These are phyloP conservation scores for Apis florea DNA, from an alignment of 1,140 invertebrate genomes.

Conservation along the genomic window DNA sequence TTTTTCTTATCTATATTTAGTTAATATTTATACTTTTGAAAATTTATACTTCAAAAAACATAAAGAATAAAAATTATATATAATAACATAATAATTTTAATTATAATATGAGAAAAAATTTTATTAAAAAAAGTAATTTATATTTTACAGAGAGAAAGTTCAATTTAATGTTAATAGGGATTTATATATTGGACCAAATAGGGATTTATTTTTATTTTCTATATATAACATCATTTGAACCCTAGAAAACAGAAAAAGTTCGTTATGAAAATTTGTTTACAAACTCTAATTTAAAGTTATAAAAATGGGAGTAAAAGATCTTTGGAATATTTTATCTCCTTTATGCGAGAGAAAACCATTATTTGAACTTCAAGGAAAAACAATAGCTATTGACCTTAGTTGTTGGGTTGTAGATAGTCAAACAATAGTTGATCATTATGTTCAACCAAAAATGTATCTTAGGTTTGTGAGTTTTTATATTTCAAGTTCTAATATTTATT, in stretches of 20 bases:
- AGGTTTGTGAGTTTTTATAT: constrained; percentile 80
- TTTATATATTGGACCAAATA: no score
- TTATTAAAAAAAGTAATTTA: no score
- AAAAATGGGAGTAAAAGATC: constrained; percentile 89
- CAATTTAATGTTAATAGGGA: no score
- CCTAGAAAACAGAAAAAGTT: neutral
- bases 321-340: constrained; percentile 88
- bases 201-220: neutral
- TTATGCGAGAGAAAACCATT: constrained; percentile 87
- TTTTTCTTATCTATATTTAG: no score
- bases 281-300: constrained; percentile 30
- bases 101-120: no score
- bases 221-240: neutral
- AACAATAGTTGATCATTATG: constrained; percentile 85
- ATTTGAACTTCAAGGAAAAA: constrained; percentile 87
- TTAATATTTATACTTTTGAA: no score
- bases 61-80: no score
- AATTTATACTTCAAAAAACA: no score
- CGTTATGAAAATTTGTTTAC: neutral
- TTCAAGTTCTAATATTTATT: neutral
- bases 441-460: constrained; percentile 88
- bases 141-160: no score
- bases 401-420: constrained; percentile 91
- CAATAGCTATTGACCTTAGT: constrained; percentile 88
- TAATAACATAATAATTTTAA: no score